These are phyloP conservation scores for Mesorhabditis sp. DNA, from an alignment of 2,888 invertebrate species.

Conservation along the genomic window DNA sequence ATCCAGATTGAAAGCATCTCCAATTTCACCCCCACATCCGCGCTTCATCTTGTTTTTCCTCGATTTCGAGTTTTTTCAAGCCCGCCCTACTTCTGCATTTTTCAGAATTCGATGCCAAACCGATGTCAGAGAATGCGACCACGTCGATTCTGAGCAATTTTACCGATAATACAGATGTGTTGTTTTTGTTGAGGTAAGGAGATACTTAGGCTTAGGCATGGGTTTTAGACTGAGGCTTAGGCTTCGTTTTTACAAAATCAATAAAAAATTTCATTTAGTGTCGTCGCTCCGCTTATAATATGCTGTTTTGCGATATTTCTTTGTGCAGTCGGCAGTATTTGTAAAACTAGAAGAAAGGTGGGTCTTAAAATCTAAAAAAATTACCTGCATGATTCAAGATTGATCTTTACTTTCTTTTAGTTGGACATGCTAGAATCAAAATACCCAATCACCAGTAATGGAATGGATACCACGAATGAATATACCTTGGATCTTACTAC, in stretches of 20 bases:
- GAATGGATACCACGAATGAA: slow-evolving; percentile 14
- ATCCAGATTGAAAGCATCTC: too few species aligned
- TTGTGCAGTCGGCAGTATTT: slow-evolving; percentile 36
- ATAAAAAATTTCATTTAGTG: slow-evolving; percentile 5
- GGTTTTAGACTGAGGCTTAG: background rate
- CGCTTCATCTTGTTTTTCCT: too few species aligned
- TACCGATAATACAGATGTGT: background rate
- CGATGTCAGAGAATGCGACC: slow-evolving; percentile 10
- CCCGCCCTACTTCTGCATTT: background rate
- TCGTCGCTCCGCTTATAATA: slow-evolving; percentile 37
- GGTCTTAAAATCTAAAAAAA: background rate
- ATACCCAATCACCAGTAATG: background rate
- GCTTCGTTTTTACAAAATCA: too few species aligned
- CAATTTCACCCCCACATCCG: too few species aligned
- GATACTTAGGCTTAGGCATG: background rate
- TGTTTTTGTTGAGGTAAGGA: slow-evolving; percentile 1
- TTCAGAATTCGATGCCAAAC: background rate
- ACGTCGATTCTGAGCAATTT: background rate
- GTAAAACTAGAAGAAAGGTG: slow-evolving; percentile 33
- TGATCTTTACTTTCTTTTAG: background rate
- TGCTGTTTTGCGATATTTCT: slow-evolving; percentile 44
- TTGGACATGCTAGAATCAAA: background rate
- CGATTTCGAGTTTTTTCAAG: too few species aligned
- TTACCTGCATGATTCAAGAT: background rate
- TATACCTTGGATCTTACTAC: slow-evolving; percentile 36